Conservation (phyloP, 23 tunicate genomes). For the Ciona savignyi region DNA sequence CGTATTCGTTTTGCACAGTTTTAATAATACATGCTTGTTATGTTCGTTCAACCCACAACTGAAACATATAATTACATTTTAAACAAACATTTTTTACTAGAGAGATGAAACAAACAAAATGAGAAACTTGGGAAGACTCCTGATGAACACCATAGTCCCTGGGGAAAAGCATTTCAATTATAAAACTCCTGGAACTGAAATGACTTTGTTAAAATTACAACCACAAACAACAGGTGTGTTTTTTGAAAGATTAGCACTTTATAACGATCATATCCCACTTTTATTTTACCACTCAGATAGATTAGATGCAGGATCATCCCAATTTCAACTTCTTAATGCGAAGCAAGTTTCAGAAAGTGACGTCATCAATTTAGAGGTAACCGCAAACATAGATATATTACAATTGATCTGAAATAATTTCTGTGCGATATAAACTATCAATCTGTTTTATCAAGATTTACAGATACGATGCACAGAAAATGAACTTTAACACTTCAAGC, state of each 20-base stretch:
- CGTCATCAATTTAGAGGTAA: conserved; percentile 1
- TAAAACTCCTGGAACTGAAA: conserved; percentile 1
- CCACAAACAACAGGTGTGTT: background rate
- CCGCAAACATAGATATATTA: background rate
- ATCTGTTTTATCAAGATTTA: background rate
- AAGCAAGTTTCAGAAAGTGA: background rate
- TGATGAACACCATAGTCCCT: background rate
- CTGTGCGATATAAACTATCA: background rate
- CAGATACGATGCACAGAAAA: background rate
- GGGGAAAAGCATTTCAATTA: background rate
- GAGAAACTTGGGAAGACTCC: background rate
- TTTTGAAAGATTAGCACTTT: too few relatives aligned
- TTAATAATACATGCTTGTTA: too few relatives aligned
- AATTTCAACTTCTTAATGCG: background rate
- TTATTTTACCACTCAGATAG: too few relatives aligned
- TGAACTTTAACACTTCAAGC: background rate
- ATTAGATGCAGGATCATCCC: background rate
- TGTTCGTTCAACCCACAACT: too few relatives aligned
- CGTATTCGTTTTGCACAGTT: too few relatives aligned
- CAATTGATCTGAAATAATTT: background rate
- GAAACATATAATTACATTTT: too few relatives aligned
- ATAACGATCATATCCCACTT: background rate
- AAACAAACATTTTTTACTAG: too few relatives aligned
- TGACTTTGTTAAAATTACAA: background rate
- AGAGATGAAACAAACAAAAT: background rate